Evolutionary conservation across 2,888 invertebrate genomes (phyloP).

Genomic region (Busseola fusca): DNA sequence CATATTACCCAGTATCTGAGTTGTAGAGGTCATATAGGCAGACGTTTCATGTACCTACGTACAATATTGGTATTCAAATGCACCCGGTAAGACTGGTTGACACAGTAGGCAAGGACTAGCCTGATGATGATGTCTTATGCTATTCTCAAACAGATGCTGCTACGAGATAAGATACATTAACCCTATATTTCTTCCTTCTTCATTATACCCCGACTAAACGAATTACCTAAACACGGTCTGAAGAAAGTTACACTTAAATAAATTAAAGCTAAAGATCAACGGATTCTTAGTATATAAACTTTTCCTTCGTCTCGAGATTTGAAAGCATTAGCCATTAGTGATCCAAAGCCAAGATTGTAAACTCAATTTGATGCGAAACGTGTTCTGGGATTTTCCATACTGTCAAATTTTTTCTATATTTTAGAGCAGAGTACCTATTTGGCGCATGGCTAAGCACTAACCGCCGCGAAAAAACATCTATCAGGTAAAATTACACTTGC

Average conservation of each 20-base stretch:
- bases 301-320: conserved; percentile 33
- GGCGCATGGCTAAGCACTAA: background rate
- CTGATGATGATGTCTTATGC: background rate
- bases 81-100: background rate
- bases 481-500: too few relatives aligned
- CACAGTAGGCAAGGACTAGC: background rate
- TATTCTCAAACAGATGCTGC: background rate
- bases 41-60: background rate
- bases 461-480: background rate
- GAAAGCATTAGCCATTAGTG: conserved; percentile 43
- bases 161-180: background rate
- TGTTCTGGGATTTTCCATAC: conserved; percentile 29
- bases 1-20: background rate
- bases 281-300: conserved; percentile 23
- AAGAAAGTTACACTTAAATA: conserved; percentile 17
- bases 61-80: background rate
- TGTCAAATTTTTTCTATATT: conserved; percentile 1
- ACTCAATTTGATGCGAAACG: conserved; percentile 16
- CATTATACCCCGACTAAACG: conserved; percentile 6
- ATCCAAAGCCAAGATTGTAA: conserved; percentile 23
- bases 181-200: background rate
- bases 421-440: background rate
- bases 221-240: background rate
- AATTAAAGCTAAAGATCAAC: conserved; percentile 19
- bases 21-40: background rate